Evolutionary conservation across 2,113 vertebrate genomes (phyloP), one percentile per base, ranked within the genome.

Genomic region (Hemiscyllium ocellatum): DNA sequence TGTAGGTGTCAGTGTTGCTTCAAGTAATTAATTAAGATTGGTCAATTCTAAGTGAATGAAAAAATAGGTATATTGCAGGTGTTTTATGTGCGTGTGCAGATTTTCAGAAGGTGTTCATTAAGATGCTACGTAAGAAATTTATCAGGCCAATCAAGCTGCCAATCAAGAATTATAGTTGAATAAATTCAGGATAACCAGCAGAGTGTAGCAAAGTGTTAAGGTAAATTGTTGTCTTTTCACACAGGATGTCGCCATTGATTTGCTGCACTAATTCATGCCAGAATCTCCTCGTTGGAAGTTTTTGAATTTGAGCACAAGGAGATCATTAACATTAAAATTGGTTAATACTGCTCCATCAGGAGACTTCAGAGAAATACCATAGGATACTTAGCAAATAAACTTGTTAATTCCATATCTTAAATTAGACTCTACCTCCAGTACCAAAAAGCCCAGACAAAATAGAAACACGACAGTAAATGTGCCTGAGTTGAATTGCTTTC

Each of bases 1-100:
- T 94, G 19, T 37, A 94, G 91, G 65, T 94, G 93, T 94, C 93
- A 26, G 66, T 94, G 12, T 94, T 94, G 66, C 68, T 50, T 26
- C 93, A 94, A 26, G 68, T 15, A 70, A 70, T 70, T 37, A 47
- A 70, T 94, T 94, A 5, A 15, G 47, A 24, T 24, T 26, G 37
- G 8, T 68, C 87, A 65, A 61, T 90, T 47, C 15, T 76, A 52
- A 29, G 47, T 26, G 20, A 61, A 61, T 10, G 56, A 61, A 61
- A 61, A 61, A 61, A 61, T 12, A 12, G 56, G 8, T 7, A 12
- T 61, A 61, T 61, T 61, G 7, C 56, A 61, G 56, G 7, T 61
- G 56, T 61, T 61, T 61, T 56, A 24, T 29, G 12, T 26, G 24
- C 3, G 22, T 29, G 29, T 52, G 56, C 52, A n/a, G 33, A 90